Evolutionary conservation across 2,113 vertebrate genomes (phyloP), one percentile per base, ranked within the genome.

Genomic region (Raphicerus campestris): DNA sequence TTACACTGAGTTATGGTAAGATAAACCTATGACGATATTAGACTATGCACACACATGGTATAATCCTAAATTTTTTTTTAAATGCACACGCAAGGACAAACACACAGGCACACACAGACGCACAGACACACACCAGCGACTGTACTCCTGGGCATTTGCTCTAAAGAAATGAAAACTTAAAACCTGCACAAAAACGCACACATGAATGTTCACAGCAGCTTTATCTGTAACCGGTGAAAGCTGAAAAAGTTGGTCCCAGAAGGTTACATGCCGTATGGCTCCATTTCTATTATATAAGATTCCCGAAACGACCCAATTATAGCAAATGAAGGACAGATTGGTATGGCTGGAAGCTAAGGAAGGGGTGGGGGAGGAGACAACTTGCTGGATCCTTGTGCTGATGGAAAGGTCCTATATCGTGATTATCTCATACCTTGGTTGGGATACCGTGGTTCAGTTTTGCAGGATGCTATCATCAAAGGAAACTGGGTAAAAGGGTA

Each of bases 91-190:
- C 30, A 55, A 55, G 51, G 2, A 22, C n/a, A 82, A 55, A 53
- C 51, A 35, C 51, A 82, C 32, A 39, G n/a, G 11, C 51, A 17
- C 3, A 66, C 58, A 47, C 30, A 45, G 0, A 28, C 1, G 0
- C 22, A 24, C 30, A 24, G 11, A 32, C 32, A 70, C 3, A 10
- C 4, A 24, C n/a, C 24, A 32, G 28, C 61, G 66, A 13, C 4
- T 32, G 10, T 63, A 55, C 32, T 61, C 78, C 42, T 28, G 45
- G 66, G n/a, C 53, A 70, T 53, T 78, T 45, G 24, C 39, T 90
- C 73, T 35, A 47, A 19, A 32, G 55, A 87, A 90, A 19, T 56
- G 58, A 30, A 93, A 96, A 84, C 73, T 70, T 28, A 32, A n/a
- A 0, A 0, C 77, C 66, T 17, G 17, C 6, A 53, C 15, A 70